A percentile compares a stretch with the other conserved stretches of the same genome.
Conservation (phyloP, 2,113 vertebrate genomes). For the Puma concolor region DNA sequence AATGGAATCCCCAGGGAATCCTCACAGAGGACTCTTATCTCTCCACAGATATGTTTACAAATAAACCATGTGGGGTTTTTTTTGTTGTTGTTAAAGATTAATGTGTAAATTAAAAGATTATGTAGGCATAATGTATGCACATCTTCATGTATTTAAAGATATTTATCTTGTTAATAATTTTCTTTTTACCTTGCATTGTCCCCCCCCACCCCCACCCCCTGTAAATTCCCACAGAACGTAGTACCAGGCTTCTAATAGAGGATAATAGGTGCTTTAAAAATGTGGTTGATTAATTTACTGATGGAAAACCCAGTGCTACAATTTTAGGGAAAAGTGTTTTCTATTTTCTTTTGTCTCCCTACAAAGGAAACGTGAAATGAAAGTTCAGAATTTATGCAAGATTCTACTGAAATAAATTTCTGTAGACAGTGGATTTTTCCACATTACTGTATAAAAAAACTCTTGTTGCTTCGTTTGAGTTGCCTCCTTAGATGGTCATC, state of each 20-base stretch:
- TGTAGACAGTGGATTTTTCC: neutral
- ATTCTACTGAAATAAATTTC: slow-evolving; percentile 32
- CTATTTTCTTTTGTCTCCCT: slow-evolving; percentile 6
- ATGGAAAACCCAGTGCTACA: neutral
- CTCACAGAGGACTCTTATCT: neutral
- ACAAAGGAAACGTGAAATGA: neutral
- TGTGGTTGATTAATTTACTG: neutral
- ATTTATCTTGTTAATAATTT: slow-evolving; percentile 35
- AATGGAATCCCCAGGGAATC: neutral
- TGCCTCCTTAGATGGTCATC: slow-evolving; percentile 50
- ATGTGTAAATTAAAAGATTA: slow-evolving; percentile 17
- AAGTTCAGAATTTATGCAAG: neutral
- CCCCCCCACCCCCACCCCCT: rapidly evolving
- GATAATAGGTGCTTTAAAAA: neutral
- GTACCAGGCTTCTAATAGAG: neutral
- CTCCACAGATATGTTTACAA: neutral
- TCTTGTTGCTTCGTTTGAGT: slow-evolving; percentile 32
- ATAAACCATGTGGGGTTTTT: neutral
- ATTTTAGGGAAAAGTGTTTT: slow-evolving; percentile 33
- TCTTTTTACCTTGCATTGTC: neutral
- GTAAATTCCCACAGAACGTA: neutral
- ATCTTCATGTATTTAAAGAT: neutral
- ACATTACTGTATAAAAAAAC: slow-evolving; percentile 9
- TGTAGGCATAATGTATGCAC: neutral
- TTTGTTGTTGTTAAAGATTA: neutral